A percentile compares a stretch with the other conserved stretches of the same genome.
Conservation (phyloP, 1,140 invertebrate genomes). For the Eumaeus atala region DNA sequence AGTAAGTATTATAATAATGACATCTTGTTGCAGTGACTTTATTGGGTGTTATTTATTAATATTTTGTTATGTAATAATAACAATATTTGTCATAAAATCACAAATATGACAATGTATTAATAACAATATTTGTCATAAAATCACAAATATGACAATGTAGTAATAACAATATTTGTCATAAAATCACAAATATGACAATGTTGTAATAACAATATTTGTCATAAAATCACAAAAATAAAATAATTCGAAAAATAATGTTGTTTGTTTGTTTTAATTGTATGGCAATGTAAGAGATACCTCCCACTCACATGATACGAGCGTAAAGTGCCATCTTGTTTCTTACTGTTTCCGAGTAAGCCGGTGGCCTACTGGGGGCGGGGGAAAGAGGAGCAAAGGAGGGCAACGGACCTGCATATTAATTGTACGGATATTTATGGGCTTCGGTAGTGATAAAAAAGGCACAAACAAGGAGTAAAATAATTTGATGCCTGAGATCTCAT, state of each 20-base stretch:
- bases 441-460: too few species aligned
- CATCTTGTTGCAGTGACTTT: constrained; percentile 32
- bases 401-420: too few species aligned
- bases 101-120: constrained; percentile 9
- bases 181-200: background rate
- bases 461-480: too few species aligned
- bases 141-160: background rate
- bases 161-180: background rate
- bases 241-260: background rate
- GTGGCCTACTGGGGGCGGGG: too few species aligned
- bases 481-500: too few species aligned
- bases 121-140: background rate
- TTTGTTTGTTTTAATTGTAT: too few species aligned
- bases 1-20: constrained; percentile 18
- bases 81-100: background rate
- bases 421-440: too few species aligned
- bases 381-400: too few species aligned
- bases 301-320: too few species aligned
- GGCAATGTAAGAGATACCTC: too few species aligned
- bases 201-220: background rate
- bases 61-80: constrained; percentile 18
- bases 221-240: constrained; percentile 4
- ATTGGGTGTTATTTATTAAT: constrained; percentile 23
- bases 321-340: too few species aligned
- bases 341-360: too few species aligned